Percentiles rank a stretch among this genome's conserved stretches.
Conservation (phyloP, 2,113 vertebrate genomes). For the Ptyas mucosa region DNA sequence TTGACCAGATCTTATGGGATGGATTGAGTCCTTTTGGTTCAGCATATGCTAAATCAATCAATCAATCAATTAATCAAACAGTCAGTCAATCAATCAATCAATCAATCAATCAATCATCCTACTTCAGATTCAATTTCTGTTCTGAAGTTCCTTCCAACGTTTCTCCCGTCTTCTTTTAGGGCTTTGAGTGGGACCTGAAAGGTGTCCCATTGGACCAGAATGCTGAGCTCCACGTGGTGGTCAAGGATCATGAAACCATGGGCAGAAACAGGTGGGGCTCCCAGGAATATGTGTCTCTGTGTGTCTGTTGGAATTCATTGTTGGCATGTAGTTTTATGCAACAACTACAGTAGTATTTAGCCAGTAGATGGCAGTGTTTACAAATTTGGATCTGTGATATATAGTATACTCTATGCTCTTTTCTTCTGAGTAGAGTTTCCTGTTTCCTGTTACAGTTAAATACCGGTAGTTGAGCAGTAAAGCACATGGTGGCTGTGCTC, state of each 20-base stretch:
- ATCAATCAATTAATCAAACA: no score
- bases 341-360: no score
- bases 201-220: constrained; percentile 82
- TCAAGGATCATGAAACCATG: constrained; percentile 96
- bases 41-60: not conserved
- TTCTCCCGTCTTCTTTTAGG: constrained; percentile 60
- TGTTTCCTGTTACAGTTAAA: no score
- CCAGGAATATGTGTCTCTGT: not conserved
- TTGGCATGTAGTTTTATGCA: no score
- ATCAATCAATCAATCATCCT: not conserved
- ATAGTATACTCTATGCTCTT: no score
- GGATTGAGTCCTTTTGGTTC: not conserved
- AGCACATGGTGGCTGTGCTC: no score
- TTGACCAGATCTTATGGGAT: not conserved
- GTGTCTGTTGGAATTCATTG: not conserved
- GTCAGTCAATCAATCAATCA: no score
- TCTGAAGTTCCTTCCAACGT: fast-evolving
- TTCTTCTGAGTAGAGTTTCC: no score
- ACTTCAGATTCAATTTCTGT: not conserved
- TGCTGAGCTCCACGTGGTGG: constrained; percentile 85
- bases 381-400: no score
- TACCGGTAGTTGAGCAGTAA: no score
- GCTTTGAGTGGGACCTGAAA: constrained; percentile 97
- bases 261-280: constrained; percentile 87
- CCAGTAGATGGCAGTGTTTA: no score